A percentile compares a stretch with the other conserved stretches of the same genome.
Evolutionary conservation across 2,113 vertebrate genomes (phyloP).

Genomic region (Phainopepla nitens): DNA sequence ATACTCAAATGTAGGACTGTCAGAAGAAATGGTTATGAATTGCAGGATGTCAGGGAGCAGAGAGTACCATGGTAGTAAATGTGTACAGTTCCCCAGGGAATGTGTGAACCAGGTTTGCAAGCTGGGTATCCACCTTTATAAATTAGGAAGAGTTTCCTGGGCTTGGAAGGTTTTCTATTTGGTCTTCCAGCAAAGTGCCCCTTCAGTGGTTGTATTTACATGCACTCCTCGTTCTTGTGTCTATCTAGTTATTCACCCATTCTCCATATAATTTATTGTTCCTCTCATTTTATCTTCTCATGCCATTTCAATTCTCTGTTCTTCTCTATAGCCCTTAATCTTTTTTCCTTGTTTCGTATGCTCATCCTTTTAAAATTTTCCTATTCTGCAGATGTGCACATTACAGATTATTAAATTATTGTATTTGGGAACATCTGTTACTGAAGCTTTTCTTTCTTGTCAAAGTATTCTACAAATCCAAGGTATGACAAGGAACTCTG

Average conservation of each 20-base stretch:
- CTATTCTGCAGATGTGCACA: background rate
- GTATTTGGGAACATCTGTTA: background rate
- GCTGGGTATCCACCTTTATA: background rate
- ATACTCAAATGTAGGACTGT: background rate
- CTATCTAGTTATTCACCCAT: background rate
- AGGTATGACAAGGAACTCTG: background rate
- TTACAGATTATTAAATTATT: background rate
- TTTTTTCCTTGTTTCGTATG: background rate
- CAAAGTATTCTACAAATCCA: background rate
- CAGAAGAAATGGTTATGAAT: background rate
- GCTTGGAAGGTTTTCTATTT: background rate
- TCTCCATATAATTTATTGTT: background rate
- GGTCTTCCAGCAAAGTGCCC: background rate
- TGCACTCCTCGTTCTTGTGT: background rate
- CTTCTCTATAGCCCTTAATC: background rate
- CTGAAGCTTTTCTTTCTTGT: background rate
- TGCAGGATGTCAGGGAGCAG: background rate
- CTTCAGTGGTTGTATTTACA: background rate
- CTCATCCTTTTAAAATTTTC: background rate
- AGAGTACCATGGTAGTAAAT: rapidly evolving
- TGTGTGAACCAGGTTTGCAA: background rate
- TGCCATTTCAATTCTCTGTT: background rate
- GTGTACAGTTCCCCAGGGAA: background rate
- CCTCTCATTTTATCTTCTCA: background rate
- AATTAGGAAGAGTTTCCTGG: background rate